Evolutionary conservation across 2,113 vertebrate species (phyloP).

Genomic region (Rhinolophus sinicus): DNA sequence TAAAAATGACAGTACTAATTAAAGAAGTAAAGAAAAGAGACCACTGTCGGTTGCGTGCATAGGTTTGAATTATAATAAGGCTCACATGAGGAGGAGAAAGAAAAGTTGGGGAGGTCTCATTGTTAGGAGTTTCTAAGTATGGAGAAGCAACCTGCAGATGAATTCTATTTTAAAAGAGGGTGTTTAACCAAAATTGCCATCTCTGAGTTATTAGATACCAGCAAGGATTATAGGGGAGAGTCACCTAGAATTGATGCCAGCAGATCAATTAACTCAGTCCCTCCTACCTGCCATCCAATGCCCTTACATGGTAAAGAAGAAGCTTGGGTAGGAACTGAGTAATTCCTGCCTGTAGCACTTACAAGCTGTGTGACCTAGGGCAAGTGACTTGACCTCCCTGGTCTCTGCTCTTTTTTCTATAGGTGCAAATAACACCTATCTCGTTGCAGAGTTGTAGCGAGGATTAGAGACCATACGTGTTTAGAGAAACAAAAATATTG

Average conservation of each 20-base stretch:
- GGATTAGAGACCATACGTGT: background rate
- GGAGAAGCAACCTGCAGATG: background rate
- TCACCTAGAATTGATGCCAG: background rate
- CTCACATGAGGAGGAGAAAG: slow-evolving; percentile 55
- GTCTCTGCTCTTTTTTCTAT: background rate
- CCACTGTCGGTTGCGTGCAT: slow-evolving; percentile 48
- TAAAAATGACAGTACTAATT: slow-evolving; percentile 80
- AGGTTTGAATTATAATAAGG: slow-evolving; percentile 80
- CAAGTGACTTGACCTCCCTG: background rate
- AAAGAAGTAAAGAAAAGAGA: slow-evolving; percentile 65
- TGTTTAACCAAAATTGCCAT: background rate
- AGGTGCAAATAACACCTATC: background rate
- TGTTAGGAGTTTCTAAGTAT: background rate
- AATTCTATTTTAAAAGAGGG: background rate
- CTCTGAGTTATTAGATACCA: background rate
- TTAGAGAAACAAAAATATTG: slow-evolving; percentile 25
- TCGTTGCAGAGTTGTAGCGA: background rate
- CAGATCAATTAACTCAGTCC: background rate
- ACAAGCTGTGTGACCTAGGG: background rate
- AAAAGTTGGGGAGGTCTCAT: slow-evolving; percentile 1
- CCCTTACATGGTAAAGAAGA: background rate
- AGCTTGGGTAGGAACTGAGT: background rate
- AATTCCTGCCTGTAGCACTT: background rate
- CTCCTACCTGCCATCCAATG: background rate
- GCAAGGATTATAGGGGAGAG: background rate